Base-by-base conservation (phyloP, 2,113 vertebrate species). In the Cebidichthys violaceus region DNA sequence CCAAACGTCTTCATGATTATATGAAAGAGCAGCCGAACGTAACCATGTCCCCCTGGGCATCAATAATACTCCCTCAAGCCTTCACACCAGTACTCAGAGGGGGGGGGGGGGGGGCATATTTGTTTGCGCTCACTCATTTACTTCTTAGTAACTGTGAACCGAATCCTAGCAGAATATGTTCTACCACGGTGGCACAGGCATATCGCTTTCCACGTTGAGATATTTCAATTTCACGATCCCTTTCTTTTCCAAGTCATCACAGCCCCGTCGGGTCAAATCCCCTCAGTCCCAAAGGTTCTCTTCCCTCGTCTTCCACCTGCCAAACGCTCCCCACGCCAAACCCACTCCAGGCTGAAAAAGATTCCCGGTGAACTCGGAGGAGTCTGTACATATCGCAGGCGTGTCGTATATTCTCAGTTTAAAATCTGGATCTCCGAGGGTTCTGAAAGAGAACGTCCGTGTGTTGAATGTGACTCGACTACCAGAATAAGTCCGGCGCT, bases 361-460 rank as follows among this genome's bases (percentile, higher is more conserved):
- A 24, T 73, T 76, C 83, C 71, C 62, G 62, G 72, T 85, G 66
- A 75, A 81, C 43, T 75, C 50, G 65, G 54, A 83, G 65, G 24
- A 83, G 67, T 84, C 65, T 73, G 68, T 77, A 75, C 74, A 84
- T 84, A 84, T 82, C 47, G 33, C 54, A 65, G 80, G 66, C 33
- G 29, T 55, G 55, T 65, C 77, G 37, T 84, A 65, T 79, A 71
- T 84, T 71, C 79, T 81, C 15, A 11, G 24, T 79, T 74, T 57
- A 29, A n/a, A 66, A 60, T 67, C 47, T 66, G 55, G 69, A 70
- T 60, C 57, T 55, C 27, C 17, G 37, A 75, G 59, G 0, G 18
- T 22, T 41, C 18, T 55, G 37, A 66, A 77, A 77, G 50, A 41
- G 54, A 70, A 68, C 39, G 47, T 33, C 61, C 37, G 0, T 24